phyloP scores from a whole-genome alignment of 2,888 invertebrate genomes.

The Drosophila borborema region DNA sequence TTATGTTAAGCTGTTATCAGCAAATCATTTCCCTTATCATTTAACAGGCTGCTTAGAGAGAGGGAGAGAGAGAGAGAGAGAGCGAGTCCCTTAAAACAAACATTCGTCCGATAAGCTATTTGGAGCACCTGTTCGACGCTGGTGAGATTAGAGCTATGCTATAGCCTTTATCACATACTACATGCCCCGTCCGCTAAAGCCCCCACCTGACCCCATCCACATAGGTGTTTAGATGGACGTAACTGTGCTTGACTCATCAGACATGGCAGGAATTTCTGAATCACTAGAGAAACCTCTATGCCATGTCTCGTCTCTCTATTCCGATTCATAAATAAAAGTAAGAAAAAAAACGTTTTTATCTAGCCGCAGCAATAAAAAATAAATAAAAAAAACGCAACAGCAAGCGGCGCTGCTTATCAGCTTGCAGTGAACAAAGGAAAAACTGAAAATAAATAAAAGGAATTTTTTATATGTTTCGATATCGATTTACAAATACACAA shows the following conservation, averaged over 20 bases:
- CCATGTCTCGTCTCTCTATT: background rate
- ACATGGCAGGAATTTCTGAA: background rate
- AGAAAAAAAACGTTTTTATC: background rate
- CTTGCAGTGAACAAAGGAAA: slow-evolving; percentile 17
- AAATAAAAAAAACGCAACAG: slow-evolving; percentile 4
- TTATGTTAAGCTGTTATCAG: background rate
- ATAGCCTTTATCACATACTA: slow-evolving; percentile 11
- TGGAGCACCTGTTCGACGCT: slow-evolving; percentile 2
- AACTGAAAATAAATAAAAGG: slow-evolving; percentile 13
- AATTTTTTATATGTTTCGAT: slow-evolving; percentile 1
- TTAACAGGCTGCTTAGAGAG: background rate
- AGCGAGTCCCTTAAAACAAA: slow-evolving; percentile 1
- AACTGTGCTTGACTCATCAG: background rate
- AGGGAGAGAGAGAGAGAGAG: no score
- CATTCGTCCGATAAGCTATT: background rate
- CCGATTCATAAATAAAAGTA: background rate
- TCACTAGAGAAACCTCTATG: background rate
- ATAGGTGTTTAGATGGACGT: slow-evolving; percentile 1
- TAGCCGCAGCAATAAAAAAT: background rate
- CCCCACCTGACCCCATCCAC: slow-evolving; percentile 5
- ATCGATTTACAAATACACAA: slow-evolving; percentile 38
- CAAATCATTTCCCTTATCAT: background rate
- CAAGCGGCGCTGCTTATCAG: slow-evolving; percentile 18
- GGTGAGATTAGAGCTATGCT: background rate
- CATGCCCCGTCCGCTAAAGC: background rate